Conservation (phyloP, 2,888 invertebrate species). For the Beris morrisii region DNA sequence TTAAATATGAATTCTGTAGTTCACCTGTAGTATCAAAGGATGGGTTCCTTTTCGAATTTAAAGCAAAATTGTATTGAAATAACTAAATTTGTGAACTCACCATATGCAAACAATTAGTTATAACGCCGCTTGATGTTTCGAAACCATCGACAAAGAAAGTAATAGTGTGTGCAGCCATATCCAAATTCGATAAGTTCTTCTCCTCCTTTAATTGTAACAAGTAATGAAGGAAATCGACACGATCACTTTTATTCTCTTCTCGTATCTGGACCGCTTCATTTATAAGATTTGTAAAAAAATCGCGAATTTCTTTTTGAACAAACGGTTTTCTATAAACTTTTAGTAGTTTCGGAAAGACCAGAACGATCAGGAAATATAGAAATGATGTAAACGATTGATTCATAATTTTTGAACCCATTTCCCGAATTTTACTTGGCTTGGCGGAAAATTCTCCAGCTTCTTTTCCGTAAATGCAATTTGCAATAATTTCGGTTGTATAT, state of each 20-base stretch:
- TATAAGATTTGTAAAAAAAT: conserved; percentile 47
- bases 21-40: no score
- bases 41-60: background rate
- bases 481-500: conserved; percentile 56
- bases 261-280: conserved; percentile 46
- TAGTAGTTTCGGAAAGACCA: conserved; percentile 46
- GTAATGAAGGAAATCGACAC: conserved; percentile 51
- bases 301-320: conserved; percentile 62
- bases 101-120: conserved; percentile 47
- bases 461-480: conserved; percentile 57
- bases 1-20: no score
- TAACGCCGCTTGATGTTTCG: conserved; percentile 48
- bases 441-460: conserved; percentile 54
- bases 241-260: conserved; percentile 42
- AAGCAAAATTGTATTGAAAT: no score
- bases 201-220: conserved; percentile 49
- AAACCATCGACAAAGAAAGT: conserved; percentile 54
- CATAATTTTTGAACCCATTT: conserved; percentile 47
- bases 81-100: conserved; percentile 41
- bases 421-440: conserved; percentile 45
- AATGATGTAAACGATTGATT: conserved; percentile 42
- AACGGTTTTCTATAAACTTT: conserved; percentile 41
- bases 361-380: conserved; percentile 40
- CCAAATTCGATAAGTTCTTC: conserved; percentile 42
- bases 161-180: conserved; percentile 48